phyloP scores from a whole-genome alignment of 2,113 vertebrate species.

The Cebidichthys violaceus region DNA sequence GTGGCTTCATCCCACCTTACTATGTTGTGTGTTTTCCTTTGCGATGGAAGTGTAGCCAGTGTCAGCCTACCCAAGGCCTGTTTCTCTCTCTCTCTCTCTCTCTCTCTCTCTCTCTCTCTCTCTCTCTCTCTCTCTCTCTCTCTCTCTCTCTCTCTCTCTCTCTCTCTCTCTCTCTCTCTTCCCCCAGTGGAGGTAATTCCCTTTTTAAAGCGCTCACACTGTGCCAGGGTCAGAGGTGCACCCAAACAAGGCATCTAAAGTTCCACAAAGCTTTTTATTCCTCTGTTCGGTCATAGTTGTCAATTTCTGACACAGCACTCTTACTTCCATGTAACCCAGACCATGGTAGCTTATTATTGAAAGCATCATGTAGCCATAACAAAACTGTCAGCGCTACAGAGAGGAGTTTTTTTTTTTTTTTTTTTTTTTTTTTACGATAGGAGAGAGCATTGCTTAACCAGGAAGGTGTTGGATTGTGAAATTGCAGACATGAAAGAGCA shows the following conservation, averaged over 20 bases:
- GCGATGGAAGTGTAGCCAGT: constrained; percentile 48
- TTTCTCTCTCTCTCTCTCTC: too few relatives aligned
- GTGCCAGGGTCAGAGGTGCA: constrained; percentile 62
- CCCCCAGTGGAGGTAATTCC: constrained; percentile 56
- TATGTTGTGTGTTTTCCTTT: constrained; percentile 63
- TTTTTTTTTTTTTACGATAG: too few relatives aligned
- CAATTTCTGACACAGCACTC: constrained; percentile 28
- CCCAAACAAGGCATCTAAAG: constrained; percentile 66
- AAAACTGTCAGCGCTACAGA: constrained; percentile 25
- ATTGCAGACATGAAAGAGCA: constrained; percentile 1
- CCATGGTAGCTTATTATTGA: constrained; percentile 32
- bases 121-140: constrained; percentile 20
- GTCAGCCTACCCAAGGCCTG: constrained; percentile 51
- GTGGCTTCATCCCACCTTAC: constrained; percentile 47
- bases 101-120: constrained; percentile 19
- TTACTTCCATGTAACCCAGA: constrained; percentile 29
- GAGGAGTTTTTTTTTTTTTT: too few relatives aligned
- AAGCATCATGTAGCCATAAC: constrained; percentile 49
- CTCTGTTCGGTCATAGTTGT: constrained; percentile 33
- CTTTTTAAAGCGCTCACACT: constrained; percentile 50
- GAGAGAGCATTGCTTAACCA: constrained; percentile 7
- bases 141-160: constrained; percentile 34
- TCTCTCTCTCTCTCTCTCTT: neutral
- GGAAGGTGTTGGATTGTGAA: constrained; percentile 21
- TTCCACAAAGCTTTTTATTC: constrained; percentile 43